phyloP scores from a whole-genome alignment of 1,140 invertebrate genomes.

The Lordiphosa clarofinis region DNA sequence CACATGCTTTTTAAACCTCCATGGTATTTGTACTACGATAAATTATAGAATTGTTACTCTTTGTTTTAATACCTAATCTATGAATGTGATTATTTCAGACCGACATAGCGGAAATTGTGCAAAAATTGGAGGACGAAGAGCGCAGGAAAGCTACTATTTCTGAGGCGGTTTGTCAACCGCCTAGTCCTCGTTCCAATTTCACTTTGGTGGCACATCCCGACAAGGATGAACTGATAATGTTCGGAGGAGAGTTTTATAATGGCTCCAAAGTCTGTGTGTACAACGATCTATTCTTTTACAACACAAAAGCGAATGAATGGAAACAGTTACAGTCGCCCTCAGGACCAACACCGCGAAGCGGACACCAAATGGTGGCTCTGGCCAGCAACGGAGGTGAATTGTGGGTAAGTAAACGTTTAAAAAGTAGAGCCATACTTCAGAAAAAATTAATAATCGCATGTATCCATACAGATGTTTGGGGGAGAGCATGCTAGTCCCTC shows the following conservation, averaged over 20 bases:
- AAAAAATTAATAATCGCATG: not conserved
- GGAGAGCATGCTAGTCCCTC: conserved; percentile 95
- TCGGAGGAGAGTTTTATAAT: conserved; percentile 96
- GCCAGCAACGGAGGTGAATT: conserved; percentile 86
- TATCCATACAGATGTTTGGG: conserved; percentile 88
- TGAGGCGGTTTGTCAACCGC: conserved; percentile 86
- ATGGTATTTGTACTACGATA: too few species aligned
- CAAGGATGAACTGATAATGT: conserved; percentile 93
- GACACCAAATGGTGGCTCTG: conserved; percentile 90
- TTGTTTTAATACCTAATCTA: not conserved
- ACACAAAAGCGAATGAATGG: conserved; percentile 91
- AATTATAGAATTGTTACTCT: too few species aligned
- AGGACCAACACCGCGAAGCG: conserved; percentile 91
- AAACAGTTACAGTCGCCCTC: conserved; percentile 88
- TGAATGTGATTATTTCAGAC: conserved; percentile 82
- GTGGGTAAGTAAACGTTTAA: conserved; percentile 78
- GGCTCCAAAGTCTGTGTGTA: conserved; percentile 92
- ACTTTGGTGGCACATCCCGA: conserved; percentile 89
- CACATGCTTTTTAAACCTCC: too few species aligned
- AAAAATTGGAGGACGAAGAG: conserved; percentile 90
- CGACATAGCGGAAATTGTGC: conserved; percentile 91
- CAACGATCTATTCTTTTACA: conserved; percentile 92
- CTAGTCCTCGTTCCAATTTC: conserved; percentile 88
- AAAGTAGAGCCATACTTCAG: not conserved
- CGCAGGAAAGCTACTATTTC: conserved; percentile 84